A percentile compares a stretch with the other conserved stretches of the same genome.
Conservation (phyloP, 2,888 invertebrate species). For the Andrena camellia region DNA sequence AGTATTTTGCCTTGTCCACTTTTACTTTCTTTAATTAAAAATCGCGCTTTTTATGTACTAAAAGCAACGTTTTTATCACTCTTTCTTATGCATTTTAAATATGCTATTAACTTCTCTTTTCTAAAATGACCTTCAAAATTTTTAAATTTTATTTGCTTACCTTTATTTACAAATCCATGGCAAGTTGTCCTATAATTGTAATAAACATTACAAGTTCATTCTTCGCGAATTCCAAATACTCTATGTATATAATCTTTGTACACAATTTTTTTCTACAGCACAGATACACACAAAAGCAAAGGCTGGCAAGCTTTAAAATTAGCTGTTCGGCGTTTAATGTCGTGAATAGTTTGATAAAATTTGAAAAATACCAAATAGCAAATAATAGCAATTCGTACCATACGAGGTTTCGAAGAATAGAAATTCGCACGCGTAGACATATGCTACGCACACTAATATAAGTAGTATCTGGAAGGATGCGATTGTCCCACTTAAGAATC, state of each 20-base stretch:
- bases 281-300: background rate
- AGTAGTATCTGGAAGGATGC: conserved; percentile 83
- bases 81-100: background rate
- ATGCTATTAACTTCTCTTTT: too few relatives aligned
- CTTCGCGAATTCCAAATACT: too few relatives aligned
- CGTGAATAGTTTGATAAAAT: background rate
- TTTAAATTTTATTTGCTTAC: too few relatives aligned
- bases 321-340: background rate
- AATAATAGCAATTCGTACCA: conserved; percentile 40
- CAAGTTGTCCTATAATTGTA: too few relatives aligned
- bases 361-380: conserved; percentile 13
- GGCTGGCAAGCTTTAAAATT: background rate
- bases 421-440: conserved; percentile 78
- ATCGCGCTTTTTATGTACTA: background rate
- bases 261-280: background rate
- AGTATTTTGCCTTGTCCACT: background rate
- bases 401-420: conserved; percentile 81
- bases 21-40: background rate
- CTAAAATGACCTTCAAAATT: too few relatives aligned
- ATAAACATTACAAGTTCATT: too few relatives aligned
- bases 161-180: too few relatives aligned
- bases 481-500: conserved; percentile 82
- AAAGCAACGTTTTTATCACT: background rate
- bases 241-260: too few relatives aligned
- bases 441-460: conserved; percentile 78